phyloP scores from a whole-genome alignment of 1,140 invertebrate species.

The Tetramorium parvispinum region DNA sequence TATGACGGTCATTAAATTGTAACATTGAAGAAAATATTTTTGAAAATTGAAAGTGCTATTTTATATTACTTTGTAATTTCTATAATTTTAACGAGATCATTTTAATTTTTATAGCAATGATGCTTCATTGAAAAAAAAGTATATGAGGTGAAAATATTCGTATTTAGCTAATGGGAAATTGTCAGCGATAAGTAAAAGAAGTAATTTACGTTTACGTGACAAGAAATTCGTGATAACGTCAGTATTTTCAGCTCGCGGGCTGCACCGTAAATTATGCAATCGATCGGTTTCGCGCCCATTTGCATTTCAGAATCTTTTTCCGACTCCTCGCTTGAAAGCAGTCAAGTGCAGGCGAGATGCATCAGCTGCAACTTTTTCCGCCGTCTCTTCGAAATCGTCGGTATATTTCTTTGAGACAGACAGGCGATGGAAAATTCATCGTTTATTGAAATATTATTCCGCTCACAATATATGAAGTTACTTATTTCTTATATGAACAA shows the following conservation, averaged over 20 bases:
- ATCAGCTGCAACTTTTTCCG: slow-evolving; percentile 60
- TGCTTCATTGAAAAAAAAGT: background rate
- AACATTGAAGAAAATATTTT: background rate
- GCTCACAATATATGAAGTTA: background rate
- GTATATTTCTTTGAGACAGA: slow-evolving; percentile 47
- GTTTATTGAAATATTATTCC: slow-evolving; percentile 37
- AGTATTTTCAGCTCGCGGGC: slow-evolving; percentile 32
- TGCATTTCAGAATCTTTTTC: slow-evolving; percentile 57
- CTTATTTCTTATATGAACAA: background rate
- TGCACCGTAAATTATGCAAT: slow-evolving; percentile 52
- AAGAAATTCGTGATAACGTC: slow-evolving; percentile 57
- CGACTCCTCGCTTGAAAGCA: slow-evolving; percentile 60
- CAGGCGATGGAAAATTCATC: slow-evolving; percentile 26
- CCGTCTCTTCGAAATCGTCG: slow-evolving; percentile 31
- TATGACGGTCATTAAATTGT: background rate
- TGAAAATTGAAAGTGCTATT: background rate
- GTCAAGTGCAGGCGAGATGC: slow-evolving; percentile 68
- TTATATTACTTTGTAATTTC: background rate
- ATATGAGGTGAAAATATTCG: background rate
- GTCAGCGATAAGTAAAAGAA: slow-evolving; percentile 51
- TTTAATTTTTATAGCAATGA: background rate
- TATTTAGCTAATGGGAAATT: slow-evolving; percentile 44
- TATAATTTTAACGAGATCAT: background rate
- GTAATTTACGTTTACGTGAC: slow-evolving; percentile 56
- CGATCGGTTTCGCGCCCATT: slow-evolving; percentile 30